Evolutionary conservation across 2,113 vertebrate species (phyloP), one percentile per base, ranked within the genome.

Genomic region (Eulacestoma nigropectus): DNA sequence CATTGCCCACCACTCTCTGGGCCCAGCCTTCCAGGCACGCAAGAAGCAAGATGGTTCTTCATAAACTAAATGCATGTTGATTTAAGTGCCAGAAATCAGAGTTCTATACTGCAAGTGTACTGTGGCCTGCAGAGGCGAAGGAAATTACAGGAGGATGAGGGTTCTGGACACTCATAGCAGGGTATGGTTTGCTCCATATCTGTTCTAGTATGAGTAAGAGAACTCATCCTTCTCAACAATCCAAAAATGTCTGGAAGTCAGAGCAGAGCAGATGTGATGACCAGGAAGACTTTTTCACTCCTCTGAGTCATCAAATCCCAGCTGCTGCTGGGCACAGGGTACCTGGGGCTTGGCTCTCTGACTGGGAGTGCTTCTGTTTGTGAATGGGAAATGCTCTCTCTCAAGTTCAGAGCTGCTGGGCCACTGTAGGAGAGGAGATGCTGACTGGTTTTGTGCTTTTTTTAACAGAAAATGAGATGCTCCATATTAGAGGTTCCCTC

Each of bases 1-100:
- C 56, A 53, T 23, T 37, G 39, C 6, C 32, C 27, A 33, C 27
- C 47, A 63, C 9, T 84, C 26, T 53, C n/a, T 27, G 27, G 19
- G 21, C 23, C 27, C 0, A 0, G 47, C 33, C 17, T 73, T 11
- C 9, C 29, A 46, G 14, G 16, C 11, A 46, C 30, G 6, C 42
- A 57, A 85, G 30, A 49, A 57, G 25, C 26, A 49, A 49, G 17
- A 50, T 50, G 10, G 25, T 6, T 67, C 20, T 57, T 85, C 21
- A 14, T 69, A 46, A 76, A 73, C 6, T 44, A 79, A 70, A 53
- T 21, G 33, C 10, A 22, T 10, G 3, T 33, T 56, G 19, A 57
- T 33, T 75, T 21, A 52, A 70, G 29, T 33, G 32, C 27, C 68
- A 77, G 70, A 74, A 82, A 86, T 44, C n/a, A 13, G 37, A 64